Evolutionary conservation across 2,888 invertebrate genomes (phyloP), one percentile per base, ranked within the genome.

Genomic region (Dinocampus coccinellae): DNA sequence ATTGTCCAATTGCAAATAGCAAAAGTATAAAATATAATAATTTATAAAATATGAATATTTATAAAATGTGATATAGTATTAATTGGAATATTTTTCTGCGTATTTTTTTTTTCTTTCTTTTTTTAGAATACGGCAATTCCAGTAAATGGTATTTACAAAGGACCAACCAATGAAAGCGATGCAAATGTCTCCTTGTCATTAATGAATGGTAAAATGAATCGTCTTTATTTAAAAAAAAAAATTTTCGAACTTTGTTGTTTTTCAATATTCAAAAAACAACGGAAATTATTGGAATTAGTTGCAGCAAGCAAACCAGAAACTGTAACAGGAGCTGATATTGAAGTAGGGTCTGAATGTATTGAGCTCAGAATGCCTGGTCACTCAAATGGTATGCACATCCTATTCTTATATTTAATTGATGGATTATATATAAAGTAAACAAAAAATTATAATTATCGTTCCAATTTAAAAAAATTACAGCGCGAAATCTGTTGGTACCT

Each of bases 1-100:
- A 99, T 99, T 89, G 97, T 99, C 78, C 93, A 97, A 84, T 91
- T 99, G 81, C 98, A 99, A 92, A 98, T 98, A 88, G 97, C 98
- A 80, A 98, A 98, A 93, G 96, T 96, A 90, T 1, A 16, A 16
- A 52, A 11, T 52, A 34, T 57, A 29, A 52, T 34, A 47, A 62
- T 62, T 69, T 1, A 24, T 55, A n/a, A 11, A n/a, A n/a, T n/a
- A n/a, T n/a, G n/a, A n/a, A n/a, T n/a, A n/a, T n/a, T n/a, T n/a
- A n/a, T n/a, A n/a, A n/a, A n/a, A n/a, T n/a, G n/a, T n/a, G n/a
- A n/a, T n/a, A n/a, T n/a, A n/a, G n/a, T n/a, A n/a, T n/a, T n/a
- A n/a, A n/a, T n/a, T n/a, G n/a, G n/a, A n/a, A n/a, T n/a, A n/a
- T n/a, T n/a, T n/a, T n/a, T n/a, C n/a, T n/a, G n/a, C n/a, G n/a